phyloP scores from a whole-genome alignment of 2,888 invertebrate genomes.

The Leuctra nigra region DNA sequence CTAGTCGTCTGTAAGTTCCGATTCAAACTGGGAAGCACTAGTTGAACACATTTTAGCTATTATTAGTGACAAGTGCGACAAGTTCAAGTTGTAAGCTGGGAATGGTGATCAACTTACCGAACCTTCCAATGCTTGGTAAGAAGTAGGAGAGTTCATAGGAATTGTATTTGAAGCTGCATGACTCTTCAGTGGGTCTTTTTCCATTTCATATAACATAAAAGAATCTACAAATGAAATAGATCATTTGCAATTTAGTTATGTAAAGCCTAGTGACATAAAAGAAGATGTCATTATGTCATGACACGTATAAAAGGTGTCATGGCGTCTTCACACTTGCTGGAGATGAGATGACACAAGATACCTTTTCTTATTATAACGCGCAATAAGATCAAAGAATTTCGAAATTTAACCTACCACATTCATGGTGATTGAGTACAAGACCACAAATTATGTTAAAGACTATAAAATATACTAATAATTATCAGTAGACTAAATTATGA shows the following conservation, averaged over 20 bases:
- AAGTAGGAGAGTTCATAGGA: conserved; percentile 46
- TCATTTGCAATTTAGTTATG: background rate
- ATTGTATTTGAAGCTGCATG: conserved; percentile 44
- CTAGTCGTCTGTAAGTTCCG: no score
- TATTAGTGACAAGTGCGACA: no score
- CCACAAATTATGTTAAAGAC: no score
- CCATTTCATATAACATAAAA: conserved; percentile 45
- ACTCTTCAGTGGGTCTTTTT: conserved; percentile 64
- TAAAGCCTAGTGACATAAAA: background rate
- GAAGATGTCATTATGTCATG: background rate
- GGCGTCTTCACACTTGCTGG: background rate
- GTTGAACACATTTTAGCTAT: no score
- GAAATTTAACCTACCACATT: no score
- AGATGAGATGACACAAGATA: background rate
- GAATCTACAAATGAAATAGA: conserved; percentile 21
- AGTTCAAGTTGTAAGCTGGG: no score
- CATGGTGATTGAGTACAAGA: no score
- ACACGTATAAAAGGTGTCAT: conserved; percentile 3
- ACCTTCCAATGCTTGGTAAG: conserved; percentile 55
- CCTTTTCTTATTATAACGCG: no score
- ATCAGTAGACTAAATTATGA: no score
- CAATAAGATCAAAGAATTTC: no score
- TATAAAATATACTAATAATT: no score
- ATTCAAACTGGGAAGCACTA: no score
- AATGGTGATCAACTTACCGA: conserved; percentile 46